A percentile compares a stretch with the other conserved stretches of the same genome.
Evolutionary conservation across 2,797 vertebrate species (phyloP).

Genomic region (Hydrolagus colliei): DNA sequence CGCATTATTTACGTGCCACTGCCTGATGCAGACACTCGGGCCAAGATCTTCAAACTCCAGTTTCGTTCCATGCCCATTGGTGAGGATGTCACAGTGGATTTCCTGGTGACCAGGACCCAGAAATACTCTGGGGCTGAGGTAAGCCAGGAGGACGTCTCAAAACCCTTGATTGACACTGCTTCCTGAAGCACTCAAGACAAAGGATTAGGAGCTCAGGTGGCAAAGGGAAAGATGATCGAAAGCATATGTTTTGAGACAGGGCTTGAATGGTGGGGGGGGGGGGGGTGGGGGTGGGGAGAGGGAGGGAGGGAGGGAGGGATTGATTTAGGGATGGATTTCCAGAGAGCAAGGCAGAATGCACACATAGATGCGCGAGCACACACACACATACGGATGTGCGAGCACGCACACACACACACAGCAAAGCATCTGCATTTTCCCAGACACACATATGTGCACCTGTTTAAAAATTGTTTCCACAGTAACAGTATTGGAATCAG

Average conservation of each 20-base stretch:
- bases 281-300: background rate
- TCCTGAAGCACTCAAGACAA: too few relatives aligned
- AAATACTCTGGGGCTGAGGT: slow-evolving; percentile 95
- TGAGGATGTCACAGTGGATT: slow-evolving; percentile 60
- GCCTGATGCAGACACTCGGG: slow-evolving; percentile 74
- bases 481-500: background rate
- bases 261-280: slow-evolving; percentile 37
- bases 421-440: background rate
- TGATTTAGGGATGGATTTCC: slow-evolving; percentile 36
- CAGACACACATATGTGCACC: background rate
- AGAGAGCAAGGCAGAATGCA: too few relatives aligned
- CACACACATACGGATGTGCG: too few relatives aligned
- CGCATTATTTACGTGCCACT: slow-evolving; percentile 86
- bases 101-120: slow-evolving; percentile 67
- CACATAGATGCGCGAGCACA: too few relatives aligned
- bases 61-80: slow-evolving; percentile 73
- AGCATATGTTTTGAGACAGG: too few relatives aligned
- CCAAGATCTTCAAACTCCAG: slow-evolving; percentile 75
- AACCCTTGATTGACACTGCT: too few relatives aligned
- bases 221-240: too few relatives aligned
- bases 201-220: too few relatives aligned
- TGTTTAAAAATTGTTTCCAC: background rate
- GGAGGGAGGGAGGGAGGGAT: too few relatives aligned
- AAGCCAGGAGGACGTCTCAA: slow-evolving; percentile 36
- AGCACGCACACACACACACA: background rate